phyloP scores from a whole-genome alignment of 2,113 vertebrate genomes.

The Pimephales promelas region DNA sequence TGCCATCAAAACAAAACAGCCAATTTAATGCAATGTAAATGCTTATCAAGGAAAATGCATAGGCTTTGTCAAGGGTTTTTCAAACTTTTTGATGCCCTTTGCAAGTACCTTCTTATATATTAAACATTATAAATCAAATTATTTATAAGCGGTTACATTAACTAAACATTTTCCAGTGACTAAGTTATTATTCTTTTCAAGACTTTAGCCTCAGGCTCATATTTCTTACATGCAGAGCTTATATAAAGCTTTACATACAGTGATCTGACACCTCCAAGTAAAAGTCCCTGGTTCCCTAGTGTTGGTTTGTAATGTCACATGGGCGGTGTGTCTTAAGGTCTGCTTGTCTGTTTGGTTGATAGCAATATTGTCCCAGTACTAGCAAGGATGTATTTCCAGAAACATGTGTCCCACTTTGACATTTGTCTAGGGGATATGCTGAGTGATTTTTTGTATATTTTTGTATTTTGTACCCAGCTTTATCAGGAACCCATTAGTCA shows the following conservation, averaged over 20 bases:
- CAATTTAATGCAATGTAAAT: not conserved
- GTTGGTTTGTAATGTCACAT: not conserved
- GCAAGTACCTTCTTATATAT: not conserved
- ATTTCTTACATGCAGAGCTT: not conserved
- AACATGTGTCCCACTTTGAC: not conserved
- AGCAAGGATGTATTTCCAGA: constrained; percentile 12
- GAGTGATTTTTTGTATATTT: not conserved
- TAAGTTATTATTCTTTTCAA: not conserved
- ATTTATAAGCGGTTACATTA: constrained; percentile 1
- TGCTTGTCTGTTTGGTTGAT: constrained; percentile 3
- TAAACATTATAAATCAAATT: not conserved
- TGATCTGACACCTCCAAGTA: not conserved
- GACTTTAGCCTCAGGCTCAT: not conserved
- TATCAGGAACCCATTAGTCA: not conserved
- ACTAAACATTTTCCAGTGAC: not conserved
- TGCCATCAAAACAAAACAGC: not conserved
- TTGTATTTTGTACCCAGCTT: not conserved
- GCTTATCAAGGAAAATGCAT: not conserved
- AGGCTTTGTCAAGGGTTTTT: not conserved
- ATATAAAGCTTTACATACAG: not conserved
- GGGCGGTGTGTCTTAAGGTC: not conserved
- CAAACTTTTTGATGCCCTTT: not conserved
- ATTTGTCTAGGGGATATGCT: constrained; percentile 14
- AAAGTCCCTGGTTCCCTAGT: not conserved
- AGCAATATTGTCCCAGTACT: not conserved